phyloP scores from a whole-genome alignment of 37 sponge, comb jelly and placozoan species.

The Agelas oroides region DNA sequence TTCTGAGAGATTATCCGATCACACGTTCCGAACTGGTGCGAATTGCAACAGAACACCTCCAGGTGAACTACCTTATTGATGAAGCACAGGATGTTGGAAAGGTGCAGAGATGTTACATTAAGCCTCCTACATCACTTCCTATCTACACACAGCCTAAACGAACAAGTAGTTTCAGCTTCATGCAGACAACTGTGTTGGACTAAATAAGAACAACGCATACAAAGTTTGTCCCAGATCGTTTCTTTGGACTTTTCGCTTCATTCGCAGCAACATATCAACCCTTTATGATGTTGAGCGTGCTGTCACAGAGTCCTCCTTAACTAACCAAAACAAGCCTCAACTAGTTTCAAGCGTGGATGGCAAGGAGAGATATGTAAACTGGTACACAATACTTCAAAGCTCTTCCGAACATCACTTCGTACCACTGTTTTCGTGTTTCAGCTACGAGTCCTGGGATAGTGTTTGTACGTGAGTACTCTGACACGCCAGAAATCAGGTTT shows the following conservation, averaged over 20 bases:
- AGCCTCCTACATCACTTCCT: slow-evolving; percentile 47
- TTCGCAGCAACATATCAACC: neutral
- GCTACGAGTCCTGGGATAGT: too few relatives aligned
- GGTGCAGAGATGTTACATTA: slow-evolving; percentile 25
- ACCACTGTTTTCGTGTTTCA: slow-evolving; percentile 3
- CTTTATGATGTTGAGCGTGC: neutral
- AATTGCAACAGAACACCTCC: too few relatives aligned
- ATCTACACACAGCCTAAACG: slow-evolving; percentile 2
- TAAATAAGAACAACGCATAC: slow-evolving; percentile 3
- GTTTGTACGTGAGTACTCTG: too few relatives aligned
- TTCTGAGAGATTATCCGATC: too few relatives aligned
- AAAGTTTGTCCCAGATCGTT: slow-evolving; percentile 10
- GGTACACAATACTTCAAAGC: neutral
- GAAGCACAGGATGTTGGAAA: slow-evolving; percentile 44
- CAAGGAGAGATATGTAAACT: neutral
- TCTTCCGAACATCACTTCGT: neutral
- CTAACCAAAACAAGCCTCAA: slow-evolving; percentile 5
- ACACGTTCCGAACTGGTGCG: too few relatives aligned
- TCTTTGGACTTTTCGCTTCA: neutral
- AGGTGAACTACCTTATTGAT: slow-evolving; percentile 50
- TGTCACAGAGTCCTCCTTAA: neutral
- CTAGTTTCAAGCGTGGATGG: neutral
- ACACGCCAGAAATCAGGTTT: too few relatives aligned
- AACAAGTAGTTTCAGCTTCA: neutral
- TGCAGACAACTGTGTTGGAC: slow-evolving; percentile 19